Percentiles rank a stretch among this genome's conserved stretches.
These are phyloP conservation scores for Tetanocera ferruginea DNA, from an alignment of 2,888 invertebrate species.

Conservation along the genomic window DNA sequence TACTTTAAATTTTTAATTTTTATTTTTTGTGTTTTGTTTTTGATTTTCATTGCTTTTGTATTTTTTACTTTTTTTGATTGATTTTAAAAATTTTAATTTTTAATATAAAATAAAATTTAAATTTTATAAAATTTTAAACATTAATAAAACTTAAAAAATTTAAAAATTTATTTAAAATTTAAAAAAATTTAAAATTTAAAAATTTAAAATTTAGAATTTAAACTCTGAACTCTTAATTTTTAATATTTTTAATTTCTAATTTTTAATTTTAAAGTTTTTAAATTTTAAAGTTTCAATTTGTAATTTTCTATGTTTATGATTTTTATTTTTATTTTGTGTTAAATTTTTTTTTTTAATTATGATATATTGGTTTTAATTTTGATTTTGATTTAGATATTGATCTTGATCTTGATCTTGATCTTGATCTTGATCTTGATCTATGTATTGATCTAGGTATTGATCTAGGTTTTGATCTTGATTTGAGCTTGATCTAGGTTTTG, in stretches of 20 bases:
- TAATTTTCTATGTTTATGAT: background rate
- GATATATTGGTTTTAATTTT: background rate
- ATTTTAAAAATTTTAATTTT: too few species aligned
- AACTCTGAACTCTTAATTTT: too few species aligned
- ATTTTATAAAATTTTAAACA: background rate
- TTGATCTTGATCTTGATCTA: background rate
- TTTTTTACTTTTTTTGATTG: background rate
- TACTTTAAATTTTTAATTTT: constrained; percentile 12
- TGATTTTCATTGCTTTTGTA: background rate
- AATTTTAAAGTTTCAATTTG: too few species aligned
- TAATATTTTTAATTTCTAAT: background rate
- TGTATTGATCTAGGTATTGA: background rate
- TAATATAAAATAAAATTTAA: background rate
- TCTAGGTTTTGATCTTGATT: background rate
- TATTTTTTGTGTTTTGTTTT: constrained; percentile 18
- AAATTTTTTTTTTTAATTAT: background rate
- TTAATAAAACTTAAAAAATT: background rate
- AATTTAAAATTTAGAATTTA: background rate
- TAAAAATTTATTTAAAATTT: background rate
- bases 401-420: background rate
- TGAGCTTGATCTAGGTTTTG: background rate
- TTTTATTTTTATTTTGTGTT: background rate
- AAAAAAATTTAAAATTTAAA: background rate
- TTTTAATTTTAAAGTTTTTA: too few species aligned
- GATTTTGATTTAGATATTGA: background rate